A percentile compares a stretch with the other conserved stretches of the same genome.
Evolutionary conservation across 2,113 vertebrate genomes (phyloP).

Genomic region (Dromiciops gliroides): DNA sequence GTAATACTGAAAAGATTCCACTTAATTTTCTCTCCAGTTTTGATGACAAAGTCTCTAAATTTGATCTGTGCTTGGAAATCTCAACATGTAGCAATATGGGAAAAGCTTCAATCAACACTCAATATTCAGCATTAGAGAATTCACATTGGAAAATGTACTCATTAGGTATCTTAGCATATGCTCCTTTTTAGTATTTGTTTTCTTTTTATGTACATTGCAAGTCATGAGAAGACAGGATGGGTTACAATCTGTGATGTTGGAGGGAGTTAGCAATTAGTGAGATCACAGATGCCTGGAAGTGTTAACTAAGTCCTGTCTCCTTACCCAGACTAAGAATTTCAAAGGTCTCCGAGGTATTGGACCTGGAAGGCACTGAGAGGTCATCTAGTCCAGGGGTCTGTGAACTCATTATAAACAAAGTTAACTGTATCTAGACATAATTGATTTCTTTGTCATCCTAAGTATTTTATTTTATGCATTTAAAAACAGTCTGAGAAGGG

Average conservation of each 20-base stretch:
- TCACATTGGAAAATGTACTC: background rate
- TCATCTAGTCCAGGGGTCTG: background rate
- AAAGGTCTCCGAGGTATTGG: background rate
- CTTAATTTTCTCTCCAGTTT: background rate
- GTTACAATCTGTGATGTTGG: background rate
- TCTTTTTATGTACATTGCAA: background rate
- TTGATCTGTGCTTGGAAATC: background rate
- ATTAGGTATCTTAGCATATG: constrained; percentile 10
- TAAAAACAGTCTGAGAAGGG: background rate
- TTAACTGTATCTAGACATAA: background rate
- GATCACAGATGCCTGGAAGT: background rate
- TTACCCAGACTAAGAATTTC: background rate
- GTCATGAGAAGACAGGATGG: background rate
- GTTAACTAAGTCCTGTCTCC: background rate
- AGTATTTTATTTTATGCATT: background rate
- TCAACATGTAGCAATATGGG: constrained; percentile 6
- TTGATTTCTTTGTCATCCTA: background rate
- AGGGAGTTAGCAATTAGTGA: background rate
- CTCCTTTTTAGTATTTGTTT: constrained; percentile 40
- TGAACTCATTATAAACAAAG: background rate
- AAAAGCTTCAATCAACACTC: constrained; percentile 14
- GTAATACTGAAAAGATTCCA: background rate
- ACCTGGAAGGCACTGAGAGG: background rate
- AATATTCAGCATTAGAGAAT: constrained; percentile 9
- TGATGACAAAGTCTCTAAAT: background rate